A percentile compares a stretch with the other conserved stretches of the same genome.
These are phyloP conservation scores for Brienomyrus brachyistius DNA, from an alignment of 2,113 vertebrate species.

Conservation along the genomic window DNA sequence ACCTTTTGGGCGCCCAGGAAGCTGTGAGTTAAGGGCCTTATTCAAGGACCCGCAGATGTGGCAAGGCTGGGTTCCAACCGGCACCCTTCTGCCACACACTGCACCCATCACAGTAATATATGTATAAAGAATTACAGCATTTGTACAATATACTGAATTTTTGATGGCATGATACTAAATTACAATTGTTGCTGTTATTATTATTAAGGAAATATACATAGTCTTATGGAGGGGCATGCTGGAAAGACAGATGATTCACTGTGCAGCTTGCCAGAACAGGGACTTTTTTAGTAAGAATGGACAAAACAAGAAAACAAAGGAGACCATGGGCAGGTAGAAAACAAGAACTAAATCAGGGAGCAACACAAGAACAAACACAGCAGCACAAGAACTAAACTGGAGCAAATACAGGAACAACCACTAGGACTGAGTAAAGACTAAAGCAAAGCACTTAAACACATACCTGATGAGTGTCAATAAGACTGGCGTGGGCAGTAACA, in stretches of 20 bases:
- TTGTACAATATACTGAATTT: neutral
- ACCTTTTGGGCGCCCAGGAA: no score
- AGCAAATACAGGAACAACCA: neutral
- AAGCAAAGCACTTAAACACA: neutral
- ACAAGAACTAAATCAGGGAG: neutral
- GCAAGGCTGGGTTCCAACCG: no score
- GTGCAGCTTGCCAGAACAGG: neutral
- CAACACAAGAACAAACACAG: neutral
- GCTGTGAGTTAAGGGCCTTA: no score
- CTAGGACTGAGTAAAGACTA: neutral
- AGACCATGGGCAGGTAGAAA: neutral
- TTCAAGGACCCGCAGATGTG: no score
- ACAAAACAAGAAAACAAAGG: neutral
- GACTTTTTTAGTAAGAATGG: neutral
- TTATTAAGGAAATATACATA: neutral
- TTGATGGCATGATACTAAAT: neutral
- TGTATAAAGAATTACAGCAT: neutral
- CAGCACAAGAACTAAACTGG: neutral
- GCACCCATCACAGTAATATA: neutral
- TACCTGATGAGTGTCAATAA: neutral
- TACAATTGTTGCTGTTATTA: neutral
- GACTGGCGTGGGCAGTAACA: no score
- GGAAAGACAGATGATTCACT: neutral
- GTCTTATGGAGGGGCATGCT: neutral
- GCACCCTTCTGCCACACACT: no score